Evolutionary conservation across 1,140 invertebrate genomes (phyloP), one percentile per base, ranked within the genome.

Genomic region (Eubasilissa regina): DNA sequence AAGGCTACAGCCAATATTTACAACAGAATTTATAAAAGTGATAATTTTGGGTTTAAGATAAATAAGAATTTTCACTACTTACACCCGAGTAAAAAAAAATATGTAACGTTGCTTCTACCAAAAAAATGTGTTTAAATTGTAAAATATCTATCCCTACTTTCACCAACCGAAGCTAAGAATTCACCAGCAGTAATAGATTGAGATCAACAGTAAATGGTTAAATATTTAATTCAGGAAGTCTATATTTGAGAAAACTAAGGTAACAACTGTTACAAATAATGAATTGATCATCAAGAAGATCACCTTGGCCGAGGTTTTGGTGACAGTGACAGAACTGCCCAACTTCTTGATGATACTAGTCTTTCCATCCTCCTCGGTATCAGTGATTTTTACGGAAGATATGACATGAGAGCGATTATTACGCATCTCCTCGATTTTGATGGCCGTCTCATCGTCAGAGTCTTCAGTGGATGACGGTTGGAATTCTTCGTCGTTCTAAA

Each of bases 401-500:
- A 0, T 13, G 12, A 17, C 21, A n/a, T 25, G 70, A 6, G 60
- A 55, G 45, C 77, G 53, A 25, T 35, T 81, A 47, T 13, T 74
- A 66, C 58, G 75, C 17, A 13, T 74, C 45, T 82, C 81, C 43
- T 82, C 81, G 11, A 77, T 62, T 13, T 75, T 72, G 10, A 80
- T 21, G 35, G 75, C 77, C n/a, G 66, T 51, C 21, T 83, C 81
- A 73, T 83, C 81, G 25, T 83, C 81, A 47, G 75, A 78, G 47
- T 83, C 81, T 35, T 47, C 60, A 13, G 66, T 78, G 9, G 79
- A 80, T n/a, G 78, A 75, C 3, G 79, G 78, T 35, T 83, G 75
- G 77, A 80, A 80, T 21, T 83, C 81, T 45, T 83, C 81, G 58
- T 83, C 81, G 70, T 68, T 75, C 81, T 82, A 66, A 21, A 70